Percentiles rank a stretch among this genome's conserved stretches.
Conservation (phyloP, 2,113 vertebrate genomes). For the Pavo muticus region DNA sequence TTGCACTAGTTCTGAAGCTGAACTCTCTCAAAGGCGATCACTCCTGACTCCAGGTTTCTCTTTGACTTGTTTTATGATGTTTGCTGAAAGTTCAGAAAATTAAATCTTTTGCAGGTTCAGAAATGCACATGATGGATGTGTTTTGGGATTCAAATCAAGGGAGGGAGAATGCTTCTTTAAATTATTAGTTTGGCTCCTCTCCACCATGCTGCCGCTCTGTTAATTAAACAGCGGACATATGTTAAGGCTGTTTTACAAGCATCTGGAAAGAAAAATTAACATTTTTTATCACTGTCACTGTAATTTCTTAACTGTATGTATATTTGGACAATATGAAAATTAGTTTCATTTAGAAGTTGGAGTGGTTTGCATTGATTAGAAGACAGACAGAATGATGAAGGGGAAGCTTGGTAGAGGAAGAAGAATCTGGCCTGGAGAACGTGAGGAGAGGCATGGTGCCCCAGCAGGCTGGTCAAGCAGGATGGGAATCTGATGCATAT, state of each 20-base stretch:
- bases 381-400: slow-evolving; percentile 8
- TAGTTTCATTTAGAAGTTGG: slow-evolving; percentile 67
- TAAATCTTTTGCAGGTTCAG: slow-evolving; percentile 77
- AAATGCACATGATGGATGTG: slow-evolving; percentile 77
- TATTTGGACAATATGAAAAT: slow-evolving; percentile 74
- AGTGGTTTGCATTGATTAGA: slow-evolving; percentile 62
- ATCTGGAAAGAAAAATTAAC: slow-evolving; percentile 81
- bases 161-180: slow-evolving; percentile 75
- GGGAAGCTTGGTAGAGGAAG: background rate
- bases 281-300: slow-evolving; percentile 81
- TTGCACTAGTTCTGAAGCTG: slow-evolving; percentile 34
- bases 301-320: slow-evolving; percentile 77
- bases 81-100: slow-evolving; percentile 79
- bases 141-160: slow-evolving; percentile 76
- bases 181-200: slow-evolving; percentile 80
- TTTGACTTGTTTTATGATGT: slow-evolving; percentile 78
- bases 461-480: background rate
- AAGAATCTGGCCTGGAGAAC: background rate
- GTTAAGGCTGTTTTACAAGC: slow-evolving; percentile 79
- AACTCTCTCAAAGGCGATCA: slow-evolving; percentile 42
- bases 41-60: slow-evolving; percentile 67
- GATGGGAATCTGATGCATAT: background rate
- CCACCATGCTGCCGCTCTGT: slow-evolving; percentile 75
- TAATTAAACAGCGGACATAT: slow-evolving; percentile 82
- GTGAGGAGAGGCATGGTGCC: rapidly evolving